Conservation (phyloP, 2,797 vertebrate genomes). For the Sylvilagus floridanus region DNA sequence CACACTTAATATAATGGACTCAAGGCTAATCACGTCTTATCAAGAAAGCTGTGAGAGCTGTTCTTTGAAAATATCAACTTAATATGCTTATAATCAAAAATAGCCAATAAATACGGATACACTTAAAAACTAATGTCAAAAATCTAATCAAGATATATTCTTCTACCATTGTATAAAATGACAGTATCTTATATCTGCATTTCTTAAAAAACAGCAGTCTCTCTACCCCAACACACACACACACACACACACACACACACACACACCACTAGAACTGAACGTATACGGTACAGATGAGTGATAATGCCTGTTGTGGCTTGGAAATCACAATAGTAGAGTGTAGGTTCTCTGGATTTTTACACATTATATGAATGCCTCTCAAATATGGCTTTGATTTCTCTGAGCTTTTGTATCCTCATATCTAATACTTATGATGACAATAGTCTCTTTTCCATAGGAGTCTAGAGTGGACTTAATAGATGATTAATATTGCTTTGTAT, state of each 20-base stretch:
- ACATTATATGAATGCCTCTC: neutral
- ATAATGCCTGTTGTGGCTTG: neutral
- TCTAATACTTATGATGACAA: neutral
- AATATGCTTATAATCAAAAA: neutral
- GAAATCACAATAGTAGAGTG: neutral
- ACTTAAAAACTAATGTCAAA: neutral
- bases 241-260: neutral
- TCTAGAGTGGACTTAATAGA: neutral
- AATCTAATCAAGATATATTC: neutral
- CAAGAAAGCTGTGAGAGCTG: neutral
- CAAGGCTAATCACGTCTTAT: neutral
- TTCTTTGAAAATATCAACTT: conserved; percentile 48
- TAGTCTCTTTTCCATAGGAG: conserved; percentile 26
- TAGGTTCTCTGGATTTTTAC: neutral
- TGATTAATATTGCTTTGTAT: conserved; percentile 44
- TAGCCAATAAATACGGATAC: neutral
- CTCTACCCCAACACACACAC: too few species aligned
- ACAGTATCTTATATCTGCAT: neutral
- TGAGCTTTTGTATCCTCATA: conserved; percentile 5
- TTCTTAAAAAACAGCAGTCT: neutral
- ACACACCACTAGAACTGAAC: neutral
- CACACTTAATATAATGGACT: neutral
- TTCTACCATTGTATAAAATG: neutral
- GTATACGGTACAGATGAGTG: neutral
- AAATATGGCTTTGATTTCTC: conserved; percentile 1